Conservation (phyloP, 2,113 vertebrate genomes). For the Pan paniscus region DNA sequence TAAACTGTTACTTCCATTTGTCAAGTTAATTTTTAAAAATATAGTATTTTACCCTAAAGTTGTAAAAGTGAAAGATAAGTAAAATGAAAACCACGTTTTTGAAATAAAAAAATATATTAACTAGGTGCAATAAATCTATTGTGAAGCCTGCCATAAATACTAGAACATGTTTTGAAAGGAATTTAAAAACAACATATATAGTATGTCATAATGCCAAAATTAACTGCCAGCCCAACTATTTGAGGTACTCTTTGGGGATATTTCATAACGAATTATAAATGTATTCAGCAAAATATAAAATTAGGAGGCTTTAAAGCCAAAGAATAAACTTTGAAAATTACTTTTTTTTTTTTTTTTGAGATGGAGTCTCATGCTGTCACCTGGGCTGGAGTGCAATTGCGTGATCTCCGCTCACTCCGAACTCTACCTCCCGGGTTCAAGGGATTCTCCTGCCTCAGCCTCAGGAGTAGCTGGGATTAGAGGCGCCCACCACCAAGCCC, state of each 20-base stretch:
- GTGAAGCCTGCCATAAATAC: not conserved
- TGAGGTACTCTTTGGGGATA: not conserved
- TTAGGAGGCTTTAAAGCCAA: not conserved
- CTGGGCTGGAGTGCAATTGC: too few species aligned
- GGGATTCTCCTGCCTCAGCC: too few species aligned
- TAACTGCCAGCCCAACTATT: not conserved
- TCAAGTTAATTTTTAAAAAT: not conserved
- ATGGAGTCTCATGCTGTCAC: too few species aligned
- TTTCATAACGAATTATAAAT: not conserved
- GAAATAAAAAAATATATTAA: not conserved
- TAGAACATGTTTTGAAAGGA: not conserved
- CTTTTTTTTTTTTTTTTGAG: too few species aligned
- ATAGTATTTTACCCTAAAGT: not conserved
- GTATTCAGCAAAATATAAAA: not conserved
- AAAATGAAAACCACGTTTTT: slow-evolving; percentile 25
- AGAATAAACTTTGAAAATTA: not conserved
- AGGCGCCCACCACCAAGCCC: too few species aligned
- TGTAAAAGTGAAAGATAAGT: not conserved
- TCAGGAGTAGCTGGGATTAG: too few species aligned
- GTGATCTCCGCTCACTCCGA: accelerated
- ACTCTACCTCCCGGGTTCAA: too few species aligned
- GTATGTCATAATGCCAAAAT: not conserved
- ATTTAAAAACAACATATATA: not conserved
- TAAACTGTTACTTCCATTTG: not conserved
- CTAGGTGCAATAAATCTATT: not conserved